Base-by-base conservation (phyloP, 1,140 invertebrate genomes). In the Halotydeus destructor region DNA sequence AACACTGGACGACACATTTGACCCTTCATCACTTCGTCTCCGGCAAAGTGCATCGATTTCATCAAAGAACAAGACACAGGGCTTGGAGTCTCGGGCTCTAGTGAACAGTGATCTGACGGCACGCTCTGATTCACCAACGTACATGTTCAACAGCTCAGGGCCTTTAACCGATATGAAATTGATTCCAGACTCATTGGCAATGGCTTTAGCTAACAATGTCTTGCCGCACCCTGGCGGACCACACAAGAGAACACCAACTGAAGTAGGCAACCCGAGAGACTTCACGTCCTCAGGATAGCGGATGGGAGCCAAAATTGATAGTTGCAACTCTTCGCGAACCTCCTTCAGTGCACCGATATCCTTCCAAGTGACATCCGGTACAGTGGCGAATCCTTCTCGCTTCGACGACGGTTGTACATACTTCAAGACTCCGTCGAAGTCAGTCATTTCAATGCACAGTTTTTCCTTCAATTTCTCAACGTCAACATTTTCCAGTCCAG, bases 21-120 rank as follows among this genome's bases (percentile, higher is more conserved):
- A 44, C 19, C 27, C 72, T 36, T 67, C 67, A 36, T 78, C 75
- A 5, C 74, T 76, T 56, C 91, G 66, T 53, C 78, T 78, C 0
- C 89, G 88, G 60, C 89, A 97, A 18, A 99, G 58, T 0, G 93
- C 81, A 62, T 99, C 94, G 47, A 99, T 72, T 63, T 99, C 94
- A 59, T 99, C 94, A 60, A 99, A 99, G 63, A 99, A 99, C 56
- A 99, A 96, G 11, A 99, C 85, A 62, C 93, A 99, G 0, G 94
- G 94, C 0, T 83, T 70, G 0, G 88, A 94, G 61, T 93, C 91
- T 32, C 78, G 62, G 0, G 91, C 94, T 48, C 89, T 68, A 55
- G 83, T 73, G 57, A 99, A 99, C 53, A 88, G 83, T 19, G 85
- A 76, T 27, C 94, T 65, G 0, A 99, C 85, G 3, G 86, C 86